Evolutionary conservation across 1,140 invertebrate species (phyloP).

Genomic region (Drosophila miranda): DNA sequence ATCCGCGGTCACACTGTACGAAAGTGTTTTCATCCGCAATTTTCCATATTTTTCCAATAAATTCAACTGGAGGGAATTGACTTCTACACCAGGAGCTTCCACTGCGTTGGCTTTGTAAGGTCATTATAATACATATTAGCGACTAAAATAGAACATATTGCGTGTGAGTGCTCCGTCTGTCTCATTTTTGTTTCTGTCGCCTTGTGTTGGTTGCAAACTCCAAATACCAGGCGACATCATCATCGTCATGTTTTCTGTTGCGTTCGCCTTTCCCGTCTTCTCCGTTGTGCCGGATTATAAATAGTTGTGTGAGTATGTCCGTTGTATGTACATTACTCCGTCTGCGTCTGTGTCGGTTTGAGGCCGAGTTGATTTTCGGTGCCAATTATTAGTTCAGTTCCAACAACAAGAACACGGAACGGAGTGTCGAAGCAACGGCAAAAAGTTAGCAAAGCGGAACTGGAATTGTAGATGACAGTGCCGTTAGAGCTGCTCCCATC

Average conservation of each 20-base stretch:
- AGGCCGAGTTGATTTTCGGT: constrained; percentile 17
- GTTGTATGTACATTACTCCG: constrained; percentile 23
- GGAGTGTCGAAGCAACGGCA: constrained; percentile 49
- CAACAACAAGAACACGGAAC: constrained; percentile 31
- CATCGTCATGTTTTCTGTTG: constrained; percentile 21
- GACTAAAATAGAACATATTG: constrained; percentile 70
- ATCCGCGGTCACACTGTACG: too few species aligned
- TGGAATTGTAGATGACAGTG: constrained; percentile 63
- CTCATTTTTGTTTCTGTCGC: constrained; percentile 3
- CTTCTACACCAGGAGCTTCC: constrained; percentile 24
- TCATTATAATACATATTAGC: constrained; percentile 51
- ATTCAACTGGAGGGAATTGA: constrained; percentile 28
- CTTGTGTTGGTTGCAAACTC: constrained; percentile 37
- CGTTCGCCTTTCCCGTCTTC: constrained; percentile 25
- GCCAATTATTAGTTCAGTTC: constrained; percentile 19
- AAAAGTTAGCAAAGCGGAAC: constrained; percentile 75
- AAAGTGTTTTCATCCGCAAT: constrained; percentile 10
- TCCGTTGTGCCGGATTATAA: constrained; percentile 57
- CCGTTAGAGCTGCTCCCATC: constrained; percentile 69
- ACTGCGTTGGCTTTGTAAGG: constrained; percentile 43
- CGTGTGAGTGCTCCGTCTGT: constrained; percentile 32
- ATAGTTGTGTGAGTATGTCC: constrained; percentile 21
- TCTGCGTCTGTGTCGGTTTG: constrained; percentile 14
- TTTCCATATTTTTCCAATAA: constrained; percentile 38
- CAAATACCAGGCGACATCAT: constrained; percentile 32